Conservation (phyloP, 1,140 invertebrate genomes). For the Hormaphis cornu region DNA sequence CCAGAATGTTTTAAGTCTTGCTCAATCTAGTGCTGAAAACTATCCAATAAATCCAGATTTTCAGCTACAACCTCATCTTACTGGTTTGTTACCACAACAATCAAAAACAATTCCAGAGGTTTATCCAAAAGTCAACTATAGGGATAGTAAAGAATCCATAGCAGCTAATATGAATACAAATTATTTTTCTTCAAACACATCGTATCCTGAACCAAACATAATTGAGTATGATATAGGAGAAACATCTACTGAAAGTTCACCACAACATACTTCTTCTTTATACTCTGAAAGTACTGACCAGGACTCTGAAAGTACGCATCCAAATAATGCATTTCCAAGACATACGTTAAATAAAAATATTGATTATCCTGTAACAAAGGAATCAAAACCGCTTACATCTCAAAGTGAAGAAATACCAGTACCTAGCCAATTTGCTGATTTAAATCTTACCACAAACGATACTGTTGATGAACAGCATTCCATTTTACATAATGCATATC, state of each 20-base stretch:
- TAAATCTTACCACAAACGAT: not conserved
- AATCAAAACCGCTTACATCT: constrained; percentile 4
- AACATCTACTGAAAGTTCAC: constrained; percentile 27
- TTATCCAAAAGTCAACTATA: not conserved
- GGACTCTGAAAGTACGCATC: constrained; percentile 14
- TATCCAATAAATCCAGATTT: constrained; percentile 23
- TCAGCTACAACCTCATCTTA: constrained; percentile 24
- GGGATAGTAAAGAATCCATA: constrained; percentile 4
- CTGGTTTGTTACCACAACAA: constrained; percentile 20
- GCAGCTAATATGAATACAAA: constrained; percentile 17
- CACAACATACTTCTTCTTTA: constrained; percentile 27
- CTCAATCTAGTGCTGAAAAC: constrained; percentile 22
- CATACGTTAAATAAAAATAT: not conserved
- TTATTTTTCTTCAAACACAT: constrained; percentile 17
- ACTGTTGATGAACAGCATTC: constrained; percentile 15
- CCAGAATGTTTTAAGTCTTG: constrained; percentile 4
- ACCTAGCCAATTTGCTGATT: constrained; percentile 29
- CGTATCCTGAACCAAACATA: constrained; percentile 22
- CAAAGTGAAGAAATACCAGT: constrained; percentile 10
- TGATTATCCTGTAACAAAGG: constrained; percentile 6
- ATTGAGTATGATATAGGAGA: constrained; percentile 24
- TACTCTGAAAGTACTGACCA: constrained; percentile 27
- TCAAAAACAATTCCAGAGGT: not conserved
- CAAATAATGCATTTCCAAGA: not conserved
- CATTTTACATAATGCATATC: constrained; percentile 20